Evolutionary conservation across 2,113 vertebrate species (phyloP), one percentile per base, ranked within the genome.

Genomic region (Aleadryas rufinucha): DNA sequence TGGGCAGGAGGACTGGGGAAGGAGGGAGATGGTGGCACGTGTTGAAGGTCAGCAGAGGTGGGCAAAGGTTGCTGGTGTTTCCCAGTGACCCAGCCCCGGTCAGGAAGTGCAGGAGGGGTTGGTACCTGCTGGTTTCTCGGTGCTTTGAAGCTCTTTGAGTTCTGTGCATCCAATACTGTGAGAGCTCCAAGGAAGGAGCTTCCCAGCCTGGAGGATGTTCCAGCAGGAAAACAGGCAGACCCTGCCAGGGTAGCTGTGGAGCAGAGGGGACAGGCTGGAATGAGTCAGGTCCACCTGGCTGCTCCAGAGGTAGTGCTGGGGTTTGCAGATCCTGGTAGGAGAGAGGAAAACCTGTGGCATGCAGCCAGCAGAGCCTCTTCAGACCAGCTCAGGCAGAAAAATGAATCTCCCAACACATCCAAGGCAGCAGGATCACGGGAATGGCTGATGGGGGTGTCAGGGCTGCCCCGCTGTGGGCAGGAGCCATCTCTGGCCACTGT

Each of bases 321-420:
- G 1, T 50, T 52, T 8, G 1, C 31, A 49, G 31, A 54, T 41
- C 52, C 54, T 57, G 56, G 24, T 19, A 17, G 6, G 50, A 85
- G 68, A 89, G 90, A 90, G 60, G 52, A 30, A 42, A 53, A 14
- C 56, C 33, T 37, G 50, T 52, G 30, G 37, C 41, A 41, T 1
- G 2, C 37, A 77, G 63, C 70, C 10, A 1, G 47, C 52, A 7
- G 28, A 92, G 60, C 49, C 6, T 44, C 89, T 52, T 41, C 53
- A 37, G 20, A 52, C 4, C 3, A 1, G 33, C 39, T 71, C 30
- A 33, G 74, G 31, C 79, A 88, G 61, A 33, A 85, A 68, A 64
- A 44, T 2, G 2, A 5, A 81, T 26, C 2, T 76, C 63, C 57
- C 15, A 11, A 27, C 1, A 1, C 1, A 0, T 7, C 20, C 10